Evolutionary conservation across 2,888 invertebrate genomes (phyloP), one percentile per base, ranked within the genome.

Genomic region (Pyrocoelia pectoralis): DNA sequence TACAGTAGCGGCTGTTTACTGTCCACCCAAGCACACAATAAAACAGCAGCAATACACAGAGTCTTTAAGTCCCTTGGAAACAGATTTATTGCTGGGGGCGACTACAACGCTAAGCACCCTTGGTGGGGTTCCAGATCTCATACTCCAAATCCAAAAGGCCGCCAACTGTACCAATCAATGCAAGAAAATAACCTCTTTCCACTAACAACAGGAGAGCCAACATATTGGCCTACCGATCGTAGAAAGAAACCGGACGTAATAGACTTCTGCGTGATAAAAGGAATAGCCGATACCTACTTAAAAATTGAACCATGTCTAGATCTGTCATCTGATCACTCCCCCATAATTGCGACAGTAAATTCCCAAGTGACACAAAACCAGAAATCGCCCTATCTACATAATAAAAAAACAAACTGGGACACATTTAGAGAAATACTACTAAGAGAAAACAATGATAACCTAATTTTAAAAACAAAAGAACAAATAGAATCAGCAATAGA

Each of bases 181-280:
- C 18, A 18, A 41, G 14, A 10, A 12, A 41, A 38, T 13, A 41
- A 41, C 8, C 8, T 41, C n/a, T 3, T 8, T 1, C 13, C 41
- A 15, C 14, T 41, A 13, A 3, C 8, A 2, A 41, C n/a, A 12
- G 66, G 69, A 0, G 15, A 72, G 60, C 73, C 73, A 13, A 73
- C 71, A 0, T 70, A 74, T n/a, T n/a, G n/a, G n/a, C n/a, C n/a
- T n/a, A n/a, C n/a, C n/a, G n/a, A n/a, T n/a, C n/a, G n/a, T n/a
- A 66, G 64, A 5, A 69, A 72, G 67, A 60, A 64, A 12, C 72
- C 73, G 4, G 68, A 73, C 12, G 18, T 70, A 8, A n/a, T 72
- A 10, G 70, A 55, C 60, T 55, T 70, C 64, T 19, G 13, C 14
- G 5, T 49, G 55, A 65, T 51, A 51, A 51, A 51, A 51, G 4